Percentiles rank a stretch among this genome's conserved stretches.
Evolutionary conservation across 2,888 invertebrate genomes (phyloP).

Genomic region (Callyntrura sp.): DNA sequence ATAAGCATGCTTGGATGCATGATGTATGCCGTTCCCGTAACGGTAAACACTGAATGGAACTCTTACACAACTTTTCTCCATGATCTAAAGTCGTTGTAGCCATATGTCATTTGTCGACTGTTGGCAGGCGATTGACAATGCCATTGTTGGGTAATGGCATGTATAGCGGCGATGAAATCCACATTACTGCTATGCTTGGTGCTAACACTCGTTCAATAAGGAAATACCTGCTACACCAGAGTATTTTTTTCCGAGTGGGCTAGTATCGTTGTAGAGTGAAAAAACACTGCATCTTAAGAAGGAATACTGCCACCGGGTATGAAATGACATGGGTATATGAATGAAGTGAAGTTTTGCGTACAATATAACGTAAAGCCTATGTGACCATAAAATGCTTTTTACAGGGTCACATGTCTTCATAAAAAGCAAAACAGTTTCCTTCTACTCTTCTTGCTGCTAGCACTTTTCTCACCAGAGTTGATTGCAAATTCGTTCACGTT

Average conservation of each 20-base stretch:
- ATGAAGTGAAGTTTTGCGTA: constrained; percentile 18
- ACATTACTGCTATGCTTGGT: neutral
- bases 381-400: neutral
- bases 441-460: neutral
- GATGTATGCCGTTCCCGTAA: no score
- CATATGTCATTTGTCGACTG: constrained; percentile 77
- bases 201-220: neutral
- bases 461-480: constrained; percentile 8
- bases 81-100: constrained; percentile 63
- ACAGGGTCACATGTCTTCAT: constrained; percentile 31
- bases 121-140: constrained; percentile 75
- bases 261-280: neutral
- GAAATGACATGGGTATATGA: constrained; percentile 43
- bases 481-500: constrained; percentile 7
- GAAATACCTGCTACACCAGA: neutral
- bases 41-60: no score
- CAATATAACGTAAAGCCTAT: neutral
- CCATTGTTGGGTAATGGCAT: constrained; percentile 57
- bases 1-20: neutral
- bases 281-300: neutral
- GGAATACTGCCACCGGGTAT: constrained; percentile 3
- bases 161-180: constrained; percentile 38
- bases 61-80: neutral
- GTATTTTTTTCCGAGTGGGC: neutral
- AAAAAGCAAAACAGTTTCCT: constrained; percentile 21